Evolutionary conservation across 2,113 vertebrate genomes (phyloP), one percentile per base, ranked within the genome.

Genomic region (Alces alces): DNA sequence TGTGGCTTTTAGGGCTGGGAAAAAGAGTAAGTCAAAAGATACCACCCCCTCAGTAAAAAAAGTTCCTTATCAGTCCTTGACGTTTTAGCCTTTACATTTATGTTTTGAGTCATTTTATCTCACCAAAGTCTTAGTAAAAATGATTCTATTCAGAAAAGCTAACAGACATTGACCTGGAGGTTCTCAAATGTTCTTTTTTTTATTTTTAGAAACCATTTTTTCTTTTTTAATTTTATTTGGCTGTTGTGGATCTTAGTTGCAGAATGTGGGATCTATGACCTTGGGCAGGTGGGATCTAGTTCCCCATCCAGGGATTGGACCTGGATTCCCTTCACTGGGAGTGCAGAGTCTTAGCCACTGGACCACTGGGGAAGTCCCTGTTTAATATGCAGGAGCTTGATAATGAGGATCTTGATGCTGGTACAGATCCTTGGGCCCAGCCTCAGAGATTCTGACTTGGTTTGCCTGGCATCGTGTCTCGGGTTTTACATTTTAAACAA

Each of bases 101-200:
- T 52, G 16, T 45, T 97, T 78, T 60, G 73, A 87, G 93, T 85
- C 47, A 66, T 96, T 86, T 86, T 86, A 79, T 86, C 61, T 93
- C 57, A 15, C 14, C 23, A 50, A 70, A 66, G 52, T 52, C 52
- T 91, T 33, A 50, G 14, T 95, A 47, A 89, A 91, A 92, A 47
- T 23, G 5, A 14, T 91, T 70, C 55, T 47, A 80, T 28, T 21
- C 50, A 14, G 73, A 95, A 94, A 73, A 61, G 50, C 16, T 52
- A 80, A 14, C 6, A 45, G 9, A 83, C 80, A 57, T 45, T 94
- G 54, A 92, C 78, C 16, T 14, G 36, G n/a, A 27, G 6, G 11
- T 61, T 89, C 52, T 76, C 19, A 93, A 23, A 76, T 43, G 43
- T 43, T 76, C 21, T 27, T 76, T 43, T 43, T 43, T 76, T 76